phyloP scores from a whole-genome alignment of 2,113 vertebrate genomes.

The human region GRCh38 chr17:53093001-53093500 shows the following conservation, averaged over 20 bases:
- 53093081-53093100: neutral
- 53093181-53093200: slow-evolving; percentile 62
- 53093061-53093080: neutral
- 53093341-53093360: slow-evolving; percentile 71
- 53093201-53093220: slow-evolving; percentile 58
- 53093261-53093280: slow-evolving; percentile 65
- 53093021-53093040: neutral
- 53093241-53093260: slow-evolving; percentile 69
- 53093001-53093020: neutral
- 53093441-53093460: neutral
- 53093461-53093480: slow-evolving; percentile 32
- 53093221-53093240: slow-evolving; percentile 70
- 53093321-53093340: slow-evolving; percentile 54
- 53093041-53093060: neutral
- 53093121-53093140: neutral
- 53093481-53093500: slow-evolving; percentile 11
- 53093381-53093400: slow-evolving; percentile 66
- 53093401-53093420: slow-evolving; percentile 47
- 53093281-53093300: slow-evolving; percentile 57
- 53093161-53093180: slow-evolving; percentile 41
- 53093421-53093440: neutral
- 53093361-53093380: slow-evolving; percentile 72
- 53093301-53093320: slow-evolving; percentile 54
- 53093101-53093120: neutral
- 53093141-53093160: neutral